Base-by-base conservation (phyloP, 2,888 invertebrate species). In the Argynnis bischoffii region DNA sequence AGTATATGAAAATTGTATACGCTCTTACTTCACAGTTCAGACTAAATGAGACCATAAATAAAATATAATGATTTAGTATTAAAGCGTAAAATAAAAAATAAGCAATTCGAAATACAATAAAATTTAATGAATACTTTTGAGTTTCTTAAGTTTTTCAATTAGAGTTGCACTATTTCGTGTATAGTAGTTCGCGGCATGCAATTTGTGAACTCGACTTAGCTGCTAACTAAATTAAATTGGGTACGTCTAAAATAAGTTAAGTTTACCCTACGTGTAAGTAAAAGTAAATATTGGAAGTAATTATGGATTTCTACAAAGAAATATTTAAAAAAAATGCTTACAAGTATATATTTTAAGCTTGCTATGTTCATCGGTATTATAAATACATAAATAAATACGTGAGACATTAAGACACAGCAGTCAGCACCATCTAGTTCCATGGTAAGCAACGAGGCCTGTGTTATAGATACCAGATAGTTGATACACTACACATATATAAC, bases 181-280 rank as follows among this genome's bases (percentile, higher is more conserved):
- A 46, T 53, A 21, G 69, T 63, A 63, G 55, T 48, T 48, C 64
- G 55, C 61, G 66, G 64, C 71, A 70, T 71, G 74, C 69, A 71
- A 74, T 74, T 67, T 69, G 69, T 68, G 65, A 72, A 74, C 69
- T 70, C 57, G 69, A 67, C 72, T 75, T 60, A 71, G 69, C 65
- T 66, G 66, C 59, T 66, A 70, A 74, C 59, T 66, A 69, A 74
- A 74, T 72, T 75, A 72, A 74, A 74, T 41, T 74, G 67, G 64
- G 54, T 61, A 50, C 69, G 63, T 60, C 67, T 60, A 46, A 67
- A 64, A 66, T 72, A 67, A 69, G 56, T 69, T 21, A n/a, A 55
- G 41, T 48, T 31, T 18, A 61, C 53, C 8, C 14, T 16, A 31
- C 18, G 51, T 35, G 18, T 51, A 51, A 35, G 35, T 31, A 50